Base-by-base conservation (phyloP, 2,113 vertebrate species). In the Paedocypris sp. region DNA sequence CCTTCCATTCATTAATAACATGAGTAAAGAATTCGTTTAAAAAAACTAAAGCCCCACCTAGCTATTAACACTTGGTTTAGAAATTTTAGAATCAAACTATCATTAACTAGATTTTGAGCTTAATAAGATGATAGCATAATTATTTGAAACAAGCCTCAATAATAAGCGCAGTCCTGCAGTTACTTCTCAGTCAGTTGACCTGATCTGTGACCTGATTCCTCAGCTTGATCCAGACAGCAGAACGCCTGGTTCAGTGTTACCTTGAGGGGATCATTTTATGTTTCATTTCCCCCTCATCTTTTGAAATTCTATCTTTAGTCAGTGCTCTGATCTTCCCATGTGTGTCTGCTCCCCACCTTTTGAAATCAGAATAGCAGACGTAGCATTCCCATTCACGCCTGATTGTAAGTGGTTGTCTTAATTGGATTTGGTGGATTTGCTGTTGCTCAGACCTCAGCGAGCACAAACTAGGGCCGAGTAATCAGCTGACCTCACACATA, bases 391-490 rank as follows among this genome's bases (percentile, higher is more conserved):
- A 22, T 38, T 25, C 38, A 10, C 20, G 36, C n/a, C 28, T 19
- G 47, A 12, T 4, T 8, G 20, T 1, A 15, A 56, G 15, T 19
- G n/a, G 22, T 42, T 29, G 33, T 20, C 33, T 41, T 70, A 56
- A 69, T 66, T 68, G 49, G 56, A 64, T 64, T 70, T 33, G 10
- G 13, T 57, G 36, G 64, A 64, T 67, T 69, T 69, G 43, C 26
- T 19, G 51, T 62, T 45, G 49, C 49, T 68, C 66, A 62, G 49
- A 28, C 18, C 46, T 46, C 13, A 48, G 31, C 53, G 51, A 68
- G 62, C 10, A 10, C 19, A 29, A 18, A 51, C 18, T 46, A 18
- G 39, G 25, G 8, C 31, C 41, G 43, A 28, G 36, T 42, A 54
- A 36, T 13, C 42, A 52, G 52, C 12, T 52, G 39, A 67, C 38